These are phyloP conservation scores for Menidia menidia DNA, from an alignment of 2,797 vertebrate species.

Conservation along the genomic window DNA sequence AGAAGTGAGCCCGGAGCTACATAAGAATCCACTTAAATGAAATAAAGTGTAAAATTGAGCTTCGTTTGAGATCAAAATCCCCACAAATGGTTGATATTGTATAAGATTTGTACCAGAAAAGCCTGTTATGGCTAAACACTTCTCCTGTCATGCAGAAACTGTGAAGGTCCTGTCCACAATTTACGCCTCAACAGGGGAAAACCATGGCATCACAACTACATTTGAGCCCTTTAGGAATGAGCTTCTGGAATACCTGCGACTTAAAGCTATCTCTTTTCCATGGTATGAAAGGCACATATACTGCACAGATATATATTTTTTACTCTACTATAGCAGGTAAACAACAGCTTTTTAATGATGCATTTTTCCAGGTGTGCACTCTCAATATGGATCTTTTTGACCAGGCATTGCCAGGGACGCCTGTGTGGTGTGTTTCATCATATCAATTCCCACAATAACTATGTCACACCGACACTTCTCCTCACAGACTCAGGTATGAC, in stretches of 20 bases:
- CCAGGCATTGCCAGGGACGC: slow-evolving; percentile 55
- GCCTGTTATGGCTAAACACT: neutral
- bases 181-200: slow-evolving; percentile 83
- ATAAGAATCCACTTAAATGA: no score
- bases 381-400: slow-evolving; percentile 82
- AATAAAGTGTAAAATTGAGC: no score
- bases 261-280: slow-evolving; percentile 65
- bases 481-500: slow-evolving; percentile 77
- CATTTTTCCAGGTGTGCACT: slow-evolving; percentile 75
- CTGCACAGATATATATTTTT: neutral
- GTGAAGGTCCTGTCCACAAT: slow-evolving; percentile 76
- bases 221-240: slow-evolving; percentile 60
- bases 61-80: neutral
- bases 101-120: neutral
- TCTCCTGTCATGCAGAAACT: slow-evolving; percentile 69
- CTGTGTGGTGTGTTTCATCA: slow-evolving; percentile 82
- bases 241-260: slow-evolving; percentile 76
- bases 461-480: slow-evolving; percentile 77
- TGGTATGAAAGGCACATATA: slow-evolving; percentile 70
- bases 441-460: slow-evolving; percentile 71
- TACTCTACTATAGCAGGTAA: neutral
- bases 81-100: neutral
- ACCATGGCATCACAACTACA: slow-evolving; percentile 81
- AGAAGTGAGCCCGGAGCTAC: neutral
- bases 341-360: neutral